Evolutionary conservation across 64 coral and sea anemone species (phyloP).

Genomic region (Cladopsammia gracilis): DNA sequence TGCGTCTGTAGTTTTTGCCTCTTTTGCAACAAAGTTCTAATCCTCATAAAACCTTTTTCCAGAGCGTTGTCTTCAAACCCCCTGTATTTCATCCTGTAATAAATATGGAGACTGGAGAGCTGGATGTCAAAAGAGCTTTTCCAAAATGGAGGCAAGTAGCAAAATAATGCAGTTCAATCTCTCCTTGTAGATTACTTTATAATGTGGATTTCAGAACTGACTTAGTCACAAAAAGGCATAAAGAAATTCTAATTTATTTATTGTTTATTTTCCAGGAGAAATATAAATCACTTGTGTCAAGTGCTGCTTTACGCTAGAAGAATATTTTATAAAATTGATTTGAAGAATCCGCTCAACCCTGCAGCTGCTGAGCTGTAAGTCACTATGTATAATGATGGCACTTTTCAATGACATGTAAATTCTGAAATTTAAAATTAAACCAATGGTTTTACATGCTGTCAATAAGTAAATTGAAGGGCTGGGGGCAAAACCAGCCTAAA

Average conservation of each 20-base stretch:
- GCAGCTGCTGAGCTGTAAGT: constrained; percentile 95
- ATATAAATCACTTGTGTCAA: constrained; percentile 98
- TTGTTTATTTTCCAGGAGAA: constrained; percentile 64
- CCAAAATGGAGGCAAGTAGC: constrained; percentile 89
- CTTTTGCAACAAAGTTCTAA: too few species aligned
- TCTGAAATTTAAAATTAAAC: too few species aligned
- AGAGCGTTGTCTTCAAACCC: constrained; percentile 91
- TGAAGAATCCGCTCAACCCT: constrained; percentile 77
- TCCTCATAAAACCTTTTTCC: background rate
- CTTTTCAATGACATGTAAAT: too few species aligned
- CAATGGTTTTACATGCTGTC: too few species aligned
- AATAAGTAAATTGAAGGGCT: too few species aligned
- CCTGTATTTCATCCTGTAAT: constrained; percentile 94
- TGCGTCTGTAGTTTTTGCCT: background rate
- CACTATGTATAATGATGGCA: too few species aligned
- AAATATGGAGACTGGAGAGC: constrained; percentile 96
- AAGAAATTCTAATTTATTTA: background rate
- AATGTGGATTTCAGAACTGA: too few species aligned
- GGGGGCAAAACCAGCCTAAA: too few species aligned
- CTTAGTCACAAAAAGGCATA: background rate
- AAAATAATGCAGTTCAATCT: background rate
- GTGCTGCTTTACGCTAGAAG: constrained; percentile 91
- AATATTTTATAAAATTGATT: constrained; percentile 99
- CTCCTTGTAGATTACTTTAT: background rate
- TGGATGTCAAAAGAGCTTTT: constrained; percentile 91